A percentile compares a stretch with the other conserved stretches of the same genome.
These are phyloP conservation scores for Aquatica leii DNA, from an alignment of 2,888 invertebrate species.

Conservation along the genomic window DNA sequence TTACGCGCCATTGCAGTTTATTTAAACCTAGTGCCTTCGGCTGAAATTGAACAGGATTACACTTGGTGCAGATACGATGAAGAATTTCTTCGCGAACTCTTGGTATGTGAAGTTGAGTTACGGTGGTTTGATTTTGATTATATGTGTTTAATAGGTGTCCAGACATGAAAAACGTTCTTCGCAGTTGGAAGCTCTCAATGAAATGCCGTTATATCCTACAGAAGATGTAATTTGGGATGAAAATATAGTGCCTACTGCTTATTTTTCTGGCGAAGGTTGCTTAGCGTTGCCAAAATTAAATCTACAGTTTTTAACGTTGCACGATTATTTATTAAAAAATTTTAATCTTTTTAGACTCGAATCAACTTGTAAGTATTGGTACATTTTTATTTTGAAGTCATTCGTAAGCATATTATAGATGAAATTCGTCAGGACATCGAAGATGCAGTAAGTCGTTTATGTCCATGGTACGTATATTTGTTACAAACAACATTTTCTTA, in stretches of 20 bases:
- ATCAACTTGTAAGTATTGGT: constrained; percentile 89
- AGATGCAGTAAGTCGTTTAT: constrained; percentile 92
- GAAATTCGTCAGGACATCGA: constrained; percentile 99
- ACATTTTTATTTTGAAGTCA: neutral
- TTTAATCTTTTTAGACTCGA: constrained; percentile 97
- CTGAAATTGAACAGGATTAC: constrained; percentile 71
- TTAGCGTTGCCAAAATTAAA: constrained; percentile 97
- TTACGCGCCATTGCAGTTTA: constrained; percentile 87
- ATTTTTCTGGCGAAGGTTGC: constrained; percentile 95
- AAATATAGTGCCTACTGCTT: constrained; percentile 97
- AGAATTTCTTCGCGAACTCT: constrained; percentile 82
- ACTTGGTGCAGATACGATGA: constrained; percentile 84
- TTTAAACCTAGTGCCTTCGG: constrained; percentile 83
- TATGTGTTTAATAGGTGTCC: constrained; percentile 70
- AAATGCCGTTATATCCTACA: constrained; percentile 98
- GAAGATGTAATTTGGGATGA: constrained; percentile 99
- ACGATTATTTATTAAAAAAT: constrained; percentile 96
- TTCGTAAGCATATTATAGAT: constrained; percentile 67
- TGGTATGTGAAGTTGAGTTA: too few species aligned
- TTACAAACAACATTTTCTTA: neutral
- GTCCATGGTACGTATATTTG: constrained; percentile 80
- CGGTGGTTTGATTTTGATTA: constrained; percentile 6
- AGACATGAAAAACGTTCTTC: constrained; percentile 89
- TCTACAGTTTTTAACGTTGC: constrained; percentile 96
- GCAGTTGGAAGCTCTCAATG: constrained; percentile 93